Conservation (phyloP, 1,140 invertebrate genomes). For the Temnothorax curvispinosus region DNA sequence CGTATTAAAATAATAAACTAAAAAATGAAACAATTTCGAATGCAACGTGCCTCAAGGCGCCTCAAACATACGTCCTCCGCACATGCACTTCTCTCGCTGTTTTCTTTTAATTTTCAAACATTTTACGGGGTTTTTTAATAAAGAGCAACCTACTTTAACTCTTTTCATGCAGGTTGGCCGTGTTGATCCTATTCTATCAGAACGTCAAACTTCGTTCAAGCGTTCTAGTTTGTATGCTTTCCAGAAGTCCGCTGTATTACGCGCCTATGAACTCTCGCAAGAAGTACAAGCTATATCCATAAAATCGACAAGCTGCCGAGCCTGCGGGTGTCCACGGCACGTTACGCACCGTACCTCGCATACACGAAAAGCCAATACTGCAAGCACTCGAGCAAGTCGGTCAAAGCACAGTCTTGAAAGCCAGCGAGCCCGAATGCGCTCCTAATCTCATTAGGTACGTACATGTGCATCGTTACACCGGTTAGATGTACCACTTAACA, state of each 20-base stretch:
- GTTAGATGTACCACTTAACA: neutral
- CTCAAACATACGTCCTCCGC: neutral
- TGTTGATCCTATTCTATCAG: neutral
- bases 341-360: neutral
- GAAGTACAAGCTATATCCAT: conserved; percentile 62
- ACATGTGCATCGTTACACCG: neutral
- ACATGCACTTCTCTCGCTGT: neutral
- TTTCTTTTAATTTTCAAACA: neutral
- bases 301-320: conserved; percentile 43
- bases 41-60: neutral
- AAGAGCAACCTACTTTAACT: neutral
- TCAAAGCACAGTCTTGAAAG: conserved; percentile 21
- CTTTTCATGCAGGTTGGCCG: neutral
- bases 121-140: neutral
- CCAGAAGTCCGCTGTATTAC: neutral
- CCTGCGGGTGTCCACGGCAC: neutral
- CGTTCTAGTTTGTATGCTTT: neutral
- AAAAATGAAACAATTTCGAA: conserved; percentile 14
- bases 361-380: conserved; percentile 62
- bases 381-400: neutral
- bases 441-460: conserved; percentile 40
- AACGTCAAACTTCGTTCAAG: neutral
- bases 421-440: neutral
- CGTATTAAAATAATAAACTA: neutral
- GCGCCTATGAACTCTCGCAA: neutral